phyloP scores from a whole-genome alignment of 2,113 vertebrate species.

The Coptodon rendalli region DNA sequence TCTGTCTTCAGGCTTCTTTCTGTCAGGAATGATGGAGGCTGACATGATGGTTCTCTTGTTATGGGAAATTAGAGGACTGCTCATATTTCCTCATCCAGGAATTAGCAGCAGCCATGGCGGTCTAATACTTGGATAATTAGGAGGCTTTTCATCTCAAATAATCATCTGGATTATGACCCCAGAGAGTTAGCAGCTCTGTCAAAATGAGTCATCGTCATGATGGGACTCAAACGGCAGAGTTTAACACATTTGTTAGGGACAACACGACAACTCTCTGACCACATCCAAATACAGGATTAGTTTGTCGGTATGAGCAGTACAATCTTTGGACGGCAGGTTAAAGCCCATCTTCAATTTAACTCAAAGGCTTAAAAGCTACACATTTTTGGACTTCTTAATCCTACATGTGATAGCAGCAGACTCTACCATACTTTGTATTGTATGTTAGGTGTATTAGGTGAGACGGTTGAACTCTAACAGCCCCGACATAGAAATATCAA shows the following conservation, averaged over 20 bases:
- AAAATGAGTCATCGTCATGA: background rate
- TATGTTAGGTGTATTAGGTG: background rate
- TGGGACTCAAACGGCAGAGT: background rate
- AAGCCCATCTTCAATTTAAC: background rate
- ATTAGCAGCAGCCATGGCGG: background rate
- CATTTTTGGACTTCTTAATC: background rate
- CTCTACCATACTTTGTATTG: background rate
- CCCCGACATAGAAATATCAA: background rate
- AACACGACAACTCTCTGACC: background rate
- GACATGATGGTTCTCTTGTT: background rate
- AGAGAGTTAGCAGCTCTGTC: background rate
- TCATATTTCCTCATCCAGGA: background rate
- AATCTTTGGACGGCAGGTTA: background rate
- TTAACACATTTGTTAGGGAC: background rate
- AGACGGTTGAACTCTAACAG: background rate
- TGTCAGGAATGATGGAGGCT: background rate
- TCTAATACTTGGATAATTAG: slow-evolving; percentile 1
- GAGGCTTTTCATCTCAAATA: background rate
- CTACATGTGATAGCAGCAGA: background rate
- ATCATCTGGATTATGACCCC: slow-evolving; percentile 4
- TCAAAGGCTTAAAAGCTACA: background rate
- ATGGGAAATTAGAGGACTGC: background rate
- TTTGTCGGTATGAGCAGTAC: background rate
- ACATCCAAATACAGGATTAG: background rate
- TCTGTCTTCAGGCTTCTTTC: background rate